Evolutionary conservation across 2,888 invertebrate genomes (phyloP).

Genomic region (Aphodius sticticus): DNA sequence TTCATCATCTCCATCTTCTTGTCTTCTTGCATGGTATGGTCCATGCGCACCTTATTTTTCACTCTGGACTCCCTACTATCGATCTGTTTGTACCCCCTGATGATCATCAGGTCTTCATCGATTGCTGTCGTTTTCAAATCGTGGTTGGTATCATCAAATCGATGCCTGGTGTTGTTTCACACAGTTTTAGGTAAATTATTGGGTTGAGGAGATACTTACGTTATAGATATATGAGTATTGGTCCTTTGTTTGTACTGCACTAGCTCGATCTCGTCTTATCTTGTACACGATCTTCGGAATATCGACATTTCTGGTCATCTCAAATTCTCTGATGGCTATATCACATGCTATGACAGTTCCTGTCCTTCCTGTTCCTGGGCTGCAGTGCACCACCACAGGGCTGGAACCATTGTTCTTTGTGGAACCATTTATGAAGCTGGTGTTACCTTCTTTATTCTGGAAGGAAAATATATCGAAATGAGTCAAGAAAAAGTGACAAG

Average conservation of each 20-base stretch:
- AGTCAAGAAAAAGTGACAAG: neutral
- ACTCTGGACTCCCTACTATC: constrained; percentile 48
- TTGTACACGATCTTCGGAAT: constrained; percentile 86
- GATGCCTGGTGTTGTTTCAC: neutral
- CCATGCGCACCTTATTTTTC: constrained; percentile 51
- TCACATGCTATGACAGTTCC: constrained; percentile 89
- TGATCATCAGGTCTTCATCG: constrained; percentile 45
- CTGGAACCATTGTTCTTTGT: constrained; percentile 59
- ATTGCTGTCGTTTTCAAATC: constrained; percentile 26
- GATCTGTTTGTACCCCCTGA: constrained; percentile 49
- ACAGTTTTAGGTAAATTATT: neutral
- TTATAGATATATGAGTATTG: constrained; percentile 94
- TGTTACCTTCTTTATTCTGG: constrained; percentile 47
- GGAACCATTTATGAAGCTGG: constrained; percentile 46
- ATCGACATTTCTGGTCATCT: constrained; percentile 81
- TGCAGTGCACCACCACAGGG: constrained; percentile 84
- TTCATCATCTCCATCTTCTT: constrained; percentile 62
- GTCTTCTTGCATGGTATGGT: constrained; percentile 59
- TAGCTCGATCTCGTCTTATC: constrained; percentile 86
- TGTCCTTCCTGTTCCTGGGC: constrained; percentile 90
- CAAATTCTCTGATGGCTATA: constrained; percentile 86
- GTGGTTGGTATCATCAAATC: constrained; percentile 34
- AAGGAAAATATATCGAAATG: constrained; percentile 32
- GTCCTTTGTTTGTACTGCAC: constrained; percentile 88
- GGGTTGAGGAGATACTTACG: constrained; percentile 61